These are phyloP conservation scores for Cryptophagus acutangulus DNA, from an alignment of 2,888 invertebrate species.

Conservation along the genomic window DNA sequence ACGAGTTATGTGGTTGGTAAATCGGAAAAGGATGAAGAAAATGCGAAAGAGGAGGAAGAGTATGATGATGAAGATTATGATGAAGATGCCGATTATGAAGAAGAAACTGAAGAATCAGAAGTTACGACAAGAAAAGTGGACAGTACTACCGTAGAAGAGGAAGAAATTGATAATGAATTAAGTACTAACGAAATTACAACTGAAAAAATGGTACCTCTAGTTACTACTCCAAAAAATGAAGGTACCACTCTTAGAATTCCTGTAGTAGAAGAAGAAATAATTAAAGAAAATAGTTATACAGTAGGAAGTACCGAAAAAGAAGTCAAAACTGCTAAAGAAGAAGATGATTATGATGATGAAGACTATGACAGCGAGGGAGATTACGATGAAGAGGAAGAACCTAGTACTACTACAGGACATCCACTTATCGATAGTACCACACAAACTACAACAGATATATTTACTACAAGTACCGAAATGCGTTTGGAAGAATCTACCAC, in stretches of 20 bases:
- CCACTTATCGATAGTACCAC: not conserved
- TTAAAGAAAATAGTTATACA: too few species aligned
- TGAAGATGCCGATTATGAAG: constrained; percentile 14
- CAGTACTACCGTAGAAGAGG: constrained; percentile 2
- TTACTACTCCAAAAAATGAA: not conserved
- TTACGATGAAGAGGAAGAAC: constrained; percentile 5
- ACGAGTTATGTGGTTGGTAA: not conserved
- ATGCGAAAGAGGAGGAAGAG: constrained; percentile 10
- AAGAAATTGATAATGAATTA: not conserved
- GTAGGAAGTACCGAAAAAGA: not conserved
- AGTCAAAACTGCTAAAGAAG: not conserved
- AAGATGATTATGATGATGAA: constrained; percentile 7
- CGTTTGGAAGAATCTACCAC: not conserved
- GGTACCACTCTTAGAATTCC: not conserved
- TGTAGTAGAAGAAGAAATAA: not conserved
- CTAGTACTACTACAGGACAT: constrained; percentile 2
- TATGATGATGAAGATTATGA: constrained; percentile 11
- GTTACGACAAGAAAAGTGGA: not conserved
- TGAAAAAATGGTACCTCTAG: not conserved
- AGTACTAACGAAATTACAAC: constrained; percentile 3
- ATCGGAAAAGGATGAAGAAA: not conserved
- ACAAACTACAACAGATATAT: not conserved
- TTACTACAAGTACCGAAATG: not conserved
- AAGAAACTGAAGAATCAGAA: constrained; percentile 12
- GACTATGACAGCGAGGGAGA: constrained; percentile 14